A percentile compares a stretch with the other conserved stretches of the same genome.
phyloP scores from a whole-genome alignment of 2,113 vertebrate species.

The Semnornis frantzii region DNA sequence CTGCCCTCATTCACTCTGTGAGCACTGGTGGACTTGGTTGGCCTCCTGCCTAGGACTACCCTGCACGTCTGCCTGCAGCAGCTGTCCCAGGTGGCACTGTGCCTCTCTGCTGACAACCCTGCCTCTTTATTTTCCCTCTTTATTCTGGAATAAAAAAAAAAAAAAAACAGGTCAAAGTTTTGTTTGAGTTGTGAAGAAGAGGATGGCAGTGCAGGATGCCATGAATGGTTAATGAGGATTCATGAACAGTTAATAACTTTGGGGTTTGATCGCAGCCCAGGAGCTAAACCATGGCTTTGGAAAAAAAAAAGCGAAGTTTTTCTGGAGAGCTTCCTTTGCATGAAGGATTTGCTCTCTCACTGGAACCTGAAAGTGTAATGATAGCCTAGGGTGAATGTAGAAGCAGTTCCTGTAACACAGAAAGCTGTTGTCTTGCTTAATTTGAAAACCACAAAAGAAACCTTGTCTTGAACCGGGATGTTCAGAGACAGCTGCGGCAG shows the following conservation, averaged over 20 bases:
- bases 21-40: background rate
- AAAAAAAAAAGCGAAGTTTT: background rate
- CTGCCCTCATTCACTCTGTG: background rate
- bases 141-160: background rate
- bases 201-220: background rate
- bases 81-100: background rate
- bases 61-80: background rate
- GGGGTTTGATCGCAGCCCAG: background rate
- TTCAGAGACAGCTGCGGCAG: background rate
- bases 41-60: fast-evolving
- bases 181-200: background rate
- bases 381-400: constrained; percentile 45
- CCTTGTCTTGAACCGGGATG: background rate
- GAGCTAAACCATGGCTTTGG: background rate
- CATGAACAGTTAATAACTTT: background rate
- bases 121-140: background rate
- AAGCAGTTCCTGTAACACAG: constrained; percentile 6
- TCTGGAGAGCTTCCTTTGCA: background rate
- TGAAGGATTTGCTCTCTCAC: background rate
- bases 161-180: background rate
- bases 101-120: background rate
- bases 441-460: constrained; percentile 49
- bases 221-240: background rate
- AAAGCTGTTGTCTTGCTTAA: constrained; percentile 28
- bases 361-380: background rate